Evolutionary conservation across 2,113 vertebrate genomes (phyloP).

Genomic region (Maccullochella peelii): DNA sequence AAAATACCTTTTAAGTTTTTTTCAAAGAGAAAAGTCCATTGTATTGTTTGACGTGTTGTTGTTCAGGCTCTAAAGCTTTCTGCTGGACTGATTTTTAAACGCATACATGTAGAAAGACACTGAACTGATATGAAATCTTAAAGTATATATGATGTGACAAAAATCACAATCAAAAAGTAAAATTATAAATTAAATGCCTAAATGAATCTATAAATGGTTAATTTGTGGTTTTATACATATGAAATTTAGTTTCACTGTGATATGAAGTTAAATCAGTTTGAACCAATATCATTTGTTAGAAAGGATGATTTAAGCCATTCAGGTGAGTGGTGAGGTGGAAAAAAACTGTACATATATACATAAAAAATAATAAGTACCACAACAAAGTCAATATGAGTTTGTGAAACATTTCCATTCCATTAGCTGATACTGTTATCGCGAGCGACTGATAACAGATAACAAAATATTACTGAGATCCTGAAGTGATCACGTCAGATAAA

Average conservation of each 20-base stretch:
- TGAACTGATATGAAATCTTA: slow-evolving; percentile 6
- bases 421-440: slow-evolving; percentile 21
- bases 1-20: slow-evolving; percentile 26
- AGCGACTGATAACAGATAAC: slow-evolving; percentile 29
- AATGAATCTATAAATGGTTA: background rate
- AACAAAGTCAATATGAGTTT: slow-evolving; percentile 28
- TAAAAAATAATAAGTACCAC: slow-evolving; percentile 6
- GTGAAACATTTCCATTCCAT: slow-evolving; percentile 21
- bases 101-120: background rate
- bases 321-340: slow-evolving; percentile 17
- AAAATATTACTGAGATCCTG: slow-evolving; percentile 21
- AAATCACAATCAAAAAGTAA: background rate
- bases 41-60: slow-evolving; percentile 24
- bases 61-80: slow-evolving; percentile 13
- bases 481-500: slow-evolving; percentile 37
- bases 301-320: slow-evolving; percentile 7
- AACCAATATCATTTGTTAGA: background rate
- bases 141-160: background rate
- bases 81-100: slow-evolving; percentile 4
- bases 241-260: background rate
- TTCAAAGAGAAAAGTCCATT: slow-evolving; percentile 32
- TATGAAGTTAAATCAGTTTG: background rate
- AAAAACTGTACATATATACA: background rate
- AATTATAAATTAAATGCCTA: background rate
- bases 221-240: background rate